These are phyloP conservation scores for Cepphus grylle DNA, from an alignment of 2,113 vertebrate species.

Conservation along the genomic window DNA sequence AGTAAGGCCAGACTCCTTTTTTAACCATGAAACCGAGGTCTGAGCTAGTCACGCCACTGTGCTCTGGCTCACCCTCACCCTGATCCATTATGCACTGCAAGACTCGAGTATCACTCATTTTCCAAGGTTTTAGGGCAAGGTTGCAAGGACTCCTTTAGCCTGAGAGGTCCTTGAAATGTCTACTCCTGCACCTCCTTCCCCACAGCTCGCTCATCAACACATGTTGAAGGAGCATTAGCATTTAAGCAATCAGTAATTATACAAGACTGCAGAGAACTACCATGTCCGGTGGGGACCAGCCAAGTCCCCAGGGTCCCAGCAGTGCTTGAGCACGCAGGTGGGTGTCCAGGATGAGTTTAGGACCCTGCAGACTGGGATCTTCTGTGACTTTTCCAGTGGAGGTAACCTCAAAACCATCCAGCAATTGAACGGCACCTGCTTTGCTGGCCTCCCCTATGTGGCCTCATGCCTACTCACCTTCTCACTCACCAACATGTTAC, in stretches of 20 bases:
- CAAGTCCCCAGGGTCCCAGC: not conserved
- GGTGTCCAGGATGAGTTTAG: not conserved
- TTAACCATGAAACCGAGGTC: not conserved
- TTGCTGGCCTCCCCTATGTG: not conserved
- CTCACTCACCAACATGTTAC: not conserved
- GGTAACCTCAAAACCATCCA: not conserved
- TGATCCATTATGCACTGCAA: accelerated
- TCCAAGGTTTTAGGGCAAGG: not conserved
- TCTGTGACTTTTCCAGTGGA: not conserved
- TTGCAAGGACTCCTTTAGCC: not conserved
- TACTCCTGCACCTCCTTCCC: not conserved
- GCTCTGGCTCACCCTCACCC: not conserved
- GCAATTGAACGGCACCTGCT: not conserved
- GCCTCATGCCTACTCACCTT: not conserved
- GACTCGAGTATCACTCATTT: not conserved
- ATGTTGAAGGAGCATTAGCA: not conserved
- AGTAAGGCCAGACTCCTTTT: not conserved
- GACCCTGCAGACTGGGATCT: not conserved
- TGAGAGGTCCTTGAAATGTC: not conserved
- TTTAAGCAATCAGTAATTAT: not conserved
- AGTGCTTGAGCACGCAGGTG: not conserved
- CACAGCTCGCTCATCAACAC: not conserved
- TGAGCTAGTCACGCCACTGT: not conserved
- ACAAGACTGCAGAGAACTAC: not conserved
- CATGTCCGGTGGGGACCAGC: accelerated